phyloP scores from a whole-genome alignment of 2,113 vertebrate species.

The Recurvirostra avosetta region DNA sequence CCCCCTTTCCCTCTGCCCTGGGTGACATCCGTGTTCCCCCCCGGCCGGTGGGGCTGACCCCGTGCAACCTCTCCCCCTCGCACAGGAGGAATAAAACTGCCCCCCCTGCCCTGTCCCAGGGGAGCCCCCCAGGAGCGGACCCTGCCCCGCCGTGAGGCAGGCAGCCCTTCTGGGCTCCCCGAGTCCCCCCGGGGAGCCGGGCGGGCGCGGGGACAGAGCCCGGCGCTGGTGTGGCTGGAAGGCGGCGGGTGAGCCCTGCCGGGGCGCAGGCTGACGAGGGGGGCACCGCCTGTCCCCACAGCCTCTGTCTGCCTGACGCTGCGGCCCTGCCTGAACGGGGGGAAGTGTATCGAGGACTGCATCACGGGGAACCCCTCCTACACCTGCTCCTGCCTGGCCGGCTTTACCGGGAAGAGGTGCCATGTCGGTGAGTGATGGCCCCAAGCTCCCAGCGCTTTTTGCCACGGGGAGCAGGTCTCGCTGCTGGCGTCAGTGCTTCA shows the following conservation, averaged over 20 bases:
- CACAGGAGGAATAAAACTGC: background rate
- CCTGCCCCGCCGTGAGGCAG: accelerated
- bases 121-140: accelerated
- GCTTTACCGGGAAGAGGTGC: slow-evolving; percentile 89
- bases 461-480: background rate
- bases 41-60: background rate
- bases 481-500: accelerated
- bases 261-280: background rate
- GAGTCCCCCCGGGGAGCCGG: background rate
- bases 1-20: background rate
- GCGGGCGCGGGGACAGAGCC: background rate
- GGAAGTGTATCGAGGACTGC: slow-evolving; percentile 95
- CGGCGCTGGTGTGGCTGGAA: background rate
- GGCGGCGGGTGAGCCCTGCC: background rate
- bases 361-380: slow-evolving; percentile 93
- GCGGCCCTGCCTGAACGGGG: slow-evolving; percentile 90
- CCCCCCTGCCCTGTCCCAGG: background rate
- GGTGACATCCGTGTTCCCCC: background rate
- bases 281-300: slow-evolving; percentile 58
- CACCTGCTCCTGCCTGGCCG: slow-evolving; percentile 91
- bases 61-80: background rate
- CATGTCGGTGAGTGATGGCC: slow-evolving; percentile 83
- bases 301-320: slow-evolving; percentile 89
- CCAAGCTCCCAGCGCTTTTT: accelerated
- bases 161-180: background rate